These are phyloP conservation scores for Drepanosiphum platanoidis DNA, from an alignment of 2,888 invertebrate species.

Conservation along the genomic window DNA sequence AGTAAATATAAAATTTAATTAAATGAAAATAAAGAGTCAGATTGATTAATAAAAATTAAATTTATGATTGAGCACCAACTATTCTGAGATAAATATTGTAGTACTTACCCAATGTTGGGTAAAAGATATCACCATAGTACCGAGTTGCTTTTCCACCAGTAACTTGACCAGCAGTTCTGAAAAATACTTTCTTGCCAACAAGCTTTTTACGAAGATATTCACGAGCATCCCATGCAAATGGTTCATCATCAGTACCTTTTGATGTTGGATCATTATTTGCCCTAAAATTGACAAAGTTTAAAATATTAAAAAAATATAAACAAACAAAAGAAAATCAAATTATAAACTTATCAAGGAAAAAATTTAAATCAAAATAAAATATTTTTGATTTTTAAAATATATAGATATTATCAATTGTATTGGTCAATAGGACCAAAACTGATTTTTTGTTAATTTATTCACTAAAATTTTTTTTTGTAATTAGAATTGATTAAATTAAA, in stretches of 20 bases:
- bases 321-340: constrained; percentile 24
- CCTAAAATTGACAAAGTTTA: constrained; percentile 4
- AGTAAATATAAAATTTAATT: too few species aligned
- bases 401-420: too few species aligned
- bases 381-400: too few species aligned
- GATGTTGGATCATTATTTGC: constrained; percentile 43
- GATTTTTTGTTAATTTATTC: too few species aligned
- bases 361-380: too few species aligned
- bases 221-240: constrained; percentile 97
- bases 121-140: constrained; percentile 78
- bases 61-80: too few species aligned
- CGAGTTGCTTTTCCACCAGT: constrained; percentile 64
- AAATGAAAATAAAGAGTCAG: too few species aligned
- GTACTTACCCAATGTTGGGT: constrained; percentile 56
- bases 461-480: too few species aligned
- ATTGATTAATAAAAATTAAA: too few species aligned
- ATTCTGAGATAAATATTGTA: not conserved
- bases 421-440: too few species aligned
- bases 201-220: constrained; percentile 93
- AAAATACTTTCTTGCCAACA: constrained; percentile 87
- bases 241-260: constrained; percentile 84
- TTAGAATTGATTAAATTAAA: too few species aligned
- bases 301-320: constrained; percentile 63
- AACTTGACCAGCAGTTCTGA: constrained; percentile 58
- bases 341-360: too few species aligned